A percentile compares a stretch with the other conserved stretches of the same genome.
These are phyloP conservation scores for Ophioninae sp. DNA, from an alignment of 2,888 invertebrate species.

Conservation along the genomic window DNA sequence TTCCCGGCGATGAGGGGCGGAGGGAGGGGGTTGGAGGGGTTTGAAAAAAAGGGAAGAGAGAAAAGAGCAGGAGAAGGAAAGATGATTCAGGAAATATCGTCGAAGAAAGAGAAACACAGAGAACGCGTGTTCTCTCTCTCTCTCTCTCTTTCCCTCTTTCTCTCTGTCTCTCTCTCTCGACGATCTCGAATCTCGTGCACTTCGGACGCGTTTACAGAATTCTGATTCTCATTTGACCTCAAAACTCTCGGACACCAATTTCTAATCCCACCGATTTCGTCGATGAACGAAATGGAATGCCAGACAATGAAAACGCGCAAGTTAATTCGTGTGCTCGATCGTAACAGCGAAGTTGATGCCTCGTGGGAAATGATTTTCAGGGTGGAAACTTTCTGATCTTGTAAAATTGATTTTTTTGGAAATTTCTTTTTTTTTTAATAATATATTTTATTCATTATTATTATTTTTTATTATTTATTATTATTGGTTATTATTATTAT, in stretches of 20 bases:
- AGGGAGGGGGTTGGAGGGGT: conserved; percentile 19
- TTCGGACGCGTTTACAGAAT: conserved; percentile 34
- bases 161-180: background rate
- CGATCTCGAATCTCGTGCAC: conserved; percentile 41
- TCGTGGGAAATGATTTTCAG: background rate
- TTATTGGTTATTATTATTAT: too few species aligned
- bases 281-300: background rate
- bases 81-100: conserved; percentile 40
- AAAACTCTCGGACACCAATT: conserved; percentile 33
- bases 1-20: background rate
- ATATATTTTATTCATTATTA: too few species aligned
- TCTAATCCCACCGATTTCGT: conserved; percentile 43
- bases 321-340: background rate
- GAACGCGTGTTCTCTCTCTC: background rate
- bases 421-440: background rate
- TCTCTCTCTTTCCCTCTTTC: background rate
- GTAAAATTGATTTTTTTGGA: background rate
- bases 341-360: background rate
- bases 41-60: background rate
- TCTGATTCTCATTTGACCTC: conserved; percentile 43
- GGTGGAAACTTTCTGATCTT: background rate
- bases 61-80: conserved; percentile 41
- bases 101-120: conserved; percentile 31
- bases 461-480: background rate
- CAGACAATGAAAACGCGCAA: background rate